Conservation (phyloP, 2,888 invertebrate genomes). For the Galerucella nymphaeae region DNA sequence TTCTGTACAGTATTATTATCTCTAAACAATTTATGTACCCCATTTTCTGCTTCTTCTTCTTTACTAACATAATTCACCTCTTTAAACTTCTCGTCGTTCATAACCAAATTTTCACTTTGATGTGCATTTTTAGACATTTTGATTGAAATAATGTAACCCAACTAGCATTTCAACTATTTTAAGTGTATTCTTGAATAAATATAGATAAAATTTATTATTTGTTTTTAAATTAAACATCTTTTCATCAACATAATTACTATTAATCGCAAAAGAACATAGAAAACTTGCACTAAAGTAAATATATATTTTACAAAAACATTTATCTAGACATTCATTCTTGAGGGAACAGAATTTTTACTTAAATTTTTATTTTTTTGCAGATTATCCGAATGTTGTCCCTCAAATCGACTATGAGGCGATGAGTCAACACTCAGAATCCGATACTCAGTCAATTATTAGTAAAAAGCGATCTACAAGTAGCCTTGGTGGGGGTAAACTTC, state of each 20-base stretch:
- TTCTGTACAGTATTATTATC: neutral
- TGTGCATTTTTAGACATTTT: neutral
- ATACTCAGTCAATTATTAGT: constrained; percentile 51
- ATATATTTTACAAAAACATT: too few species aligned
- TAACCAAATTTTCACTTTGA: neutral
- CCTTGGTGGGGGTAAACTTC: constrained; percentile 34
- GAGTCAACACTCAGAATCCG: constrained; percentile 49
- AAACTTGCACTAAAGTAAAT: too few species aligned
- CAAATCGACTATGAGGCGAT: constrained; percentile 48
- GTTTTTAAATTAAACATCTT: neutral
- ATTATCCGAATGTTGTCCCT: neutral
- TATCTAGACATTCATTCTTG: too few species aligned
- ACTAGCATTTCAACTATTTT: neutral
- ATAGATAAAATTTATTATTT: neutral
- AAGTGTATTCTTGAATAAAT: neutral
- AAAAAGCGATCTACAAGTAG: constrained; percentile 49
- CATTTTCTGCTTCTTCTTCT: too few species aligned
- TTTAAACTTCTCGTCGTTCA: neutral
- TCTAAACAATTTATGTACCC: neutral
- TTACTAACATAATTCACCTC: neutral
- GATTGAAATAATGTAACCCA: neutral
- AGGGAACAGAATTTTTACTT: too few species aligned
- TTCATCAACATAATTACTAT: too few species aligned
- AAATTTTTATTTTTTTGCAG: constrained; percentile 5
- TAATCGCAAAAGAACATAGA: too few species aligned